Conservation (phyloP, 2,888 invertebrate genomes). For the Drosophila quinaria region DNA sequence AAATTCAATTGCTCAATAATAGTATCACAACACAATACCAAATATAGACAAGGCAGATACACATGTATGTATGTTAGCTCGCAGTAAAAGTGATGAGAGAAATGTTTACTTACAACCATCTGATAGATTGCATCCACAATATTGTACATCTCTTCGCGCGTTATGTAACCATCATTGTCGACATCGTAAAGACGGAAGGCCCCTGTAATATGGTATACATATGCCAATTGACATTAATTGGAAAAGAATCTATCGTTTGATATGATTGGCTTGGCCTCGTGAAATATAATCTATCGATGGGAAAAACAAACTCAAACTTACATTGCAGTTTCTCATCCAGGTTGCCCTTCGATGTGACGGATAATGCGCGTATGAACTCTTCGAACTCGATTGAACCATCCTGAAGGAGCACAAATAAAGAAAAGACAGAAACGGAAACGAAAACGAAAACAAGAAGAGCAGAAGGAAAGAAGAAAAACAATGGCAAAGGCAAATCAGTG, state of each 20-base stretch:
- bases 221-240: constrained; percentile 52
- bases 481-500: constrained; percentile 78
- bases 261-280: neutral
- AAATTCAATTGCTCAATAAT: constrained; percentile 16
- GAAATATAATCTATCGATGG: neutral
- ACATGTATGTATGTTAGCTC: neutral
- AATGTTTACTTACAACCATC: constrained; percentile 94
- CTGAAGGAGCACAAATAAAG: constrained; percentile 86
- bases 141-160: constrained; percentile 98
- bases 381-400: constrained; percentile 99
- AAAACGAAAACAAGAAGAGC: neutral
- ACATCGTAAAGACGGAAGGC: constrained; percentile 98
- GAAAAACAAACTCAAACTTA: constrained; percentile 89
- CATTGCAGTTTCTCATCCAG: constrained; percentile 99
- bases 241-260: neutral
- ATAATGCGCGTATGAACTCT: constrained; percentile 99
- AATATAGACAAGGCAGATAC: neutral
- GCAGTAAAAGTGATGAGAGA: neutral
- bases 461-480: constrained; percentile 31
- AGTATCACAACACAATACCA: neutral
- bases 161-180: constrained; percentile 98
- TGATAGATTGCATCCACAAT: constrained; percentile 99
- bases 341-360: constrained; percentile 99
- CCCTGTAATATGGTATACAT: constrained; percentile 88
- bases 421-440: too few relatives aligned